Evolutionary conservation across 2,888 invertebrate genomes (phyloP).

Genomic region (Bembecia ichneumoniformis): DNA sequence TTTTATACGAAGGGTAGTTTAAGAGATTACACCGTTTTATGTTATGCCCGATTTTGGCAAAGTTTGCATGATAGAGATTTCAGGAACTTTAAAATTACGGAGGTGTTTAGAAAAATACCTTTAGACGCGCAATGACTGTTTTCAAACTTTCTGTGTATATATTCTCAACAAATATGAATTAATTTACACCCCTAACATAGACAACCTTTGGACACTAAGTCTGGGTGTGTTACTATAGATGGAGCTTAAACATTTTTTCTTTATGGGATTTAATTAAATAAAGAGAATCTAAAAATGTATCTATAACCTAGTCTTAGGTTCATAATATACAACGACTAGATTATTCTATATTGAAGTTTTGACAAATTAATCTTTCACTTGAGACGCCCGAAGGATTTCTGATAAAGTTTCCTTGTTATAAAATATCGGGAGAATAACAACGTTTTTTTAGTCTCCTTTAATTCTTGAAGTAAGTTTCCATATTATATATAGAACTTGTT

Average conservation of each 20-base stretch:
- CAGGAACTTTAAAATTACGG: background rate
- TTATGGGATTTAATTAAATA: too few species aligned
- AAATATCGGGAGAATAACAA: background rate
- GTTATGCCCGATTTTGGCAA: background rate
- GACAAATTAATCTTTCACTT: background rate
- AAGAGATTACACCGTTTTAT: conserved; percentile 1
- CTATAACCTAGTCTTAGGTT: too few species aligned
- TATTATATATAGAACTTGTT: too few species aligned
- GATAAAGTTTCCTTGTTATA: background rate
- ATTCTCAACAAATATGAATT: too few species aligned
- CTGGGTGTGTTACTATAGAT: too few species aligned
- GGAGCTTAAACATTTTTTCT: too few species aligned
- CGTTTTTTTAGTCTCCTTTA: background rate
- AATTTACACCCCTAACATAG: too few species aligned
- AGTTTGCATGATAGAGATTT: background rate
- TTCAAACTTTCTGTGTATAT: background rate
- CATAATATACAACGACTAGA: too few species aligned
- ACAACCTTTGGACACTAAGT: too few species aligned
- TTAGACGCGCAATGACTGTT: background rate
- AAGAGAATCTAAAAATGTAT: too few species aligned
- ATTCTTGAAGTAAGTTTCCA: background rate
- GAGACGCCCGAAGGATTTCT: background rate
- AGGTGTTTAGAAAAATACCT: background rate
- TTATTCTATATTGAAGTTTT: background rate
- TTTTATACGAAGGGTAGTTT: conserved; percentile 3